Evolutionary conservation across 2,113 vertebrate species (phyloP).

Genomic region (Pelecanus crispus): DNA sequence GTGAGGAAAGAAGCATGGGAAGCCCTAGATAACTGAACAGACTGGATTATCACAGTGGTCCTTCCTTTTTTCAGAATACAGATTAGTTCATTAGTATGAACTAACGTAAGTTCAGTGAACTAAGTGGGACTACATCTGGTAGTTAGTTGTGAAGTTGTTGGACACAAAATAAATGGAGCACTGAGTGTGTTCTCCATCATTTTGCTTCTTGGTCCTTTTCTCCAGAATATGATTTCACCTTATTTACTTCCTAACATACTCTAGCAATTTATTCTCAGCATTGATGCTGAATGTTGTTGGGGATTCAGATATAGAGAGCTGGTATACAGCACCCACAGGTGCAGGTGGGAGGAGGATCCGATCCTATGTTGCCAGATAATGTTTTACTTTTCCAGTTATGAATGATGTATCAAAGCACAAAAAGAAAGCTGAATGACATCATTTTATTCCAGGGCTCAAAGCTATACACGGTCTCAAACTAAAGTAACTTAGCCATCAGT

Average conservation of each 20-base stretch:
- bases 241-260: background rate
- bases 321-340: background rate
- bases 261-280: background rate
- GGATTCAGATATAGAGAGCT: background rate
- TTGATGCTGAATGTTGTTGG: background rate
- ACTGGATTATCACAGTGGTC: background rate
- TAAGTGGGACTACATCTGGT: background rate
- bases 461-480: background rate
- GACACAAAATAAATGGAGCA: background rate
- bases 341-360: rapidly evolving
- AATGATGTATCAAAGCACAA: background rate
- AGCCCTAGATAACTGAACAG: background rate
- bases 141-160: background rate
- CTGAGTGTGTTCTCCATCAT: background rate
- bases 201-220: background rate
- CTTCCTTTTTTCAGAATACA: background rate
- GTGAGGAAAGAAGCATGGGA: background rate
- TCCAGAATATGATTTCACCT: background rate
- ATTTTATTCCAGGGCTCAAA: background rate
- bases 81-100: background rate
- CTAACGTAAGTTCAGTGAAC: background rate
- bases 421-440: background rate
- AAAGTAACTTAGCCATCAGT: background rate
- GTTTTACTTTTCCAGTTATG: background rate
- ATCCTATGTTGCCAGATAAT: background rate